Evolutionary conservation across 2,113 vertebrate species (phyloP).

Genomic region (Coregonus clupeaformis): DNA sequence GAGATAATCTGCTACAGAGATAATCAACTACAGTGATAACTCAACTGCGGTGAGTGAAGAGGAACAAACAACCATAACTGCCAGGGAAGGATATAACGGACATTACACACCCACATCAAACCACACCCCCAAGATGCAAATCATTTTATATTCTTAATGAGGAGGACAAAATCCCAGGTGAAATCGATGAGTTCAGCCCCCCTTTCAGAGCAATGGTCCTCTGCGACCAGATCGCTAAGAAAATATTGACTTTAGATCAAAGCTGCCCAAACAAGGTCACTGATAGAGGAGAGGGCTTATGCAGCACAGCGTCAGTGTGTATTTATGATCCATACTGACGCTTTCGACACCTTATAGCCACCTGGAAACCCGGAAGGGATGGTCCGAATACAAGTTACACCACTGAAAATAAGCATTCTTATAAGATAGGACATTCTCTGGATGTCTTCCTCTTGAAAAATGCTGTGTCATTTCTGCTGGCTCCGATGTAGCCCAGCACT

Average conservation of each 20-base stretch:
- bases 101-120: too few species aligned
- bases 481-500: slow-evolving; percentile 20
- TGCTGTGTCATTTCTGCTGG: slow-evolving; percentile 55
- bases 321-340: not conserved
- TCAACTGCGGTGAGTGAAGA: too few species aligned
- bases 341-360: not conserved
- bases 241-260: not conserved
- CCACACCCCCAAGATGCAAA: too few species aligned
- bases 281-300: not conserved
- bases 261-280: not conserved
- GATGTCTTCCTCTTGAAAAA: slow-evolving; percentile 25
- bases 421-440: slow-evolving; percentile 13
- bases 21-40: too few species aligned
- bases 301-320: not conserved
- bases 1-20: too few species aligned
- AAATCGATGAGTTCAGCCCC: too few species aligned
- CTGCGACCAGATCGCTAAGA: not conserved
- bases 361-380: slow-evolving; percentile 3
- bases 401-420: not conserved
- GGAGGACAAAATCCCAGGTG: too few species aligned
- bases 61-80: too few species aligned
- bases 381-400: slow-evolving; percentile 3
- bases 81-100: too few species aligned
- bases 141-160: too few species aligned
- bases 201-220: too few species aligned